These are phyloP conservation scores for Macrochelys suwanniensis DNA, from an alignment of 2,797 vertebrate genomes.

Conservation along the genomic window DNA sequence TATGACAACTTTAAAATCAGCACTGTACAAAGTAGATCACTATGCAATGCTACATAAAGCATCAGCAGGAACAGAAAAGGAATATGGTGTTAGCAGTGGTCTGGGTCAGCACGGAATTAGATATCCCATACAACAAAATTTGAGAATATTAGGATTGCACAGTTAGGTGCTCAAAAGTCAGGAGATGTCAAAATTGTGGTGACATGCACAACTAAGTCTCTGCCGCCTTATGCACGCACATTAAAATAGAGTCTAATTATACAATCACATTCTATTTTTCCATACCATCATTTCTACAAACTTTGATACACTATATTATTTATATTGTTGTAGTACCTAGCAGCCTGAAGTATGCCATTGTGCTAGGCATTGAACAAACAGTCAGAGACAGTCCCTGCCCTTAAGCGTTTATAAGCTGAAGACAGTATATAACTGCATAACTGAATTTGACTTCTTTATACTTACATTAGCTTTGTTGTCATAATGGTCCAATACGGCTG, in stretches of 20 bases:
- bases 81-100: constrained; percentile 31
- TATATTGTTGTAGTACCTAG: not conserved
- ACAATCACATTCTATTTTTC: not conserved
- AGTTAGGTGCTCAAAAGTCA: not conserved
- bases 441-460: not conserved
- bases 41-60: constrained; percentile 62
- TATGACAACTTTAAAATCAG: constrained; percentile 74
- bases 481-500: not conserved
- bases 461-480: not conserved
- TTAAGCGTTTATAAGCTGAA: not conserved
- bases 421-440: not conserved
- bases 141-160: not conserved
- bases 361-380: not conserved
- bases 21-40: constrained; percentile 57
- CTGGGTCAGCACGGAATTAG: constrained; percentile 47
- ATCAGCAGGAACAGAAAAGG: constrained; percentile 43
- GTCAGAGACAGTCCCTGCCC: not conserved
- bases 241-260: not conserved
- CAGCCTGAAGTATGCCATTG: not conserved
- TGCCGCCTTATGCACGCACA: not conserved
- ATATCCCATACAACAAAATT: constrained; percentile 31
- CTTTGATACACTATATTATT: not conserved
- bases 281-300: not conserved
- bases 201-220: not conserved
- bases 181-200: not conserved